Base-by-base conservation (phyloP, 1,140 invertebrate genomes). In the Pseudomyrmex sp. region DNA sequence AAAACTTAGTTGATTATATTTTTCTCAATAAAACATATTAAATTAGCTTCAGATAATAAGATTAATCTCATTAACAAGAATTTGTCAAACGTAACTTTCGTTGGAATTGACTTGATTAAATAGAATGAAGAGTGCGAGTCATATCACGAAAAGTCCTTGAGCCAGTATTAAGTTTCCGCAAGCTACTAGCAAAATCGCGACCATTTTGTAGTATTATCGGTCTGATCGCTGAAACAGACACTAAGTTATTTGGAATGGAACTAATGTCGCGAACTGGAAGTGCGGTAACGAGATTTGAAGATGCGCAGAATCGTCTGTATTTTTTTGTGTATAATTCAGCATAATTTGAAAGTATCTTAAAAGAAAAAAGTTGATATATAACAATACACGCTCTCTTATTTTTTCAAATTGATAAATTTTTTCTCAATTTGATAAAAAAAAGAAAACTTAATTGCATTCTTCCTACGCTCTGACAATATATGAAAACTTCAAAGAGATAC, bases 181-280 rank as follows among this genome's bases (percentile, higher is more conserved):
- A 82, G 54, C 52, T 69, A 35, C 46, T 82, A 82, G 50, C 46
- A 44, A 62, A 62, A 50, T 52, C 59, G 56, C 59, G 58, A 65
- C 50, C 48, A 8, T 26, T 61, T 44, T 15, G 18, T 63, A 68
- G 65, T 58, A 48, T 80, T 84, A 84, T 80, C 75, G 63, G 59
- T n/a, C 59, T 58, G 63, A 85, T 83, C 63, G 58, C 56, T 69
- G 69, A 83, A 85, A 70, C 79, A 69, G 75, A 58, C 79, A 15
- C 9, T 63, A 82, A 85, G 79, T 85, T 85, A 85, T 85, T 56
- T 75, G 62, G n/a, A 85, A 85, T 85, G 84, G 79, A 85, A 85
- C 63, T 85, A 85, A 85, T 80, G 35, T 52, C 58, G 77, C 23
- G 8, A 23, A 83, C 68, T 76, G 65, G 68, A 85, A 84, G 48